Evolutionary conservation across 2,888 invertebrate genomes (phyloP).

Genomic region (Acanthoscelides obtectus): DNA sequence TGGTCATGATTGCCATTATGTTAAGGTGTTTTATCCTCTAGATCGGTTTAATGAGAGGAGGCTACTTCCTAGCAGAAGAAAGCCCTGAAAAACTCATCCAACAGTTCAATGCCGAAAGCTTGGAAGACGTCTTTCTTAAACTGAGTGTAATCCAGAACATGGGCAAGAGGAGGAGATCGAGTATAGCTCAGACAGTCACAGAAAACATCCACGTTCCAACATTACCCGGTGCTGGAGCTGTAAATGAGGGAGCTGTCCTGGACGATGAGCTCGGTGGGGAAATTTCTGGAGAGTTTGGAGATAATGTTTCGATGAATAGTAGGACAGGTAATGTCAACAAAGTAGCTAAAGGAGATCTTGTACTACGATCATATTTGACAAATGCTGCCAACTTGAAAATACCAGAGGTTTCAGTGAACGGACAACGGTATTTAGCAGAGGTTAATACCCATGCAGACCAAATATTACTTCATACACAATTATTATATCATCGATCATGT

Average conservation of each 20-base stretch:
- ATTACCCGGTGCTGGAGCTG: constrained; percentile 55
- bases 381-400: no score
- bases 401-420: no score
- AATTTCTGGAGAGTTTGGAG: constrained; percentile 84
- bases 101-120: constrained; percentile 66
- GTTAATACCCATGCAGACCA: no score
- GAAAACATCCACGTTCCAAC: constrained; percentile 60
- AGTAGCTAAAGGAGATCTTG: no score
- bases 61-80: constrained; percentile 79
- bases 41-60: constrained; percentile 82
- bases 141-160: constrained; percentile 75
- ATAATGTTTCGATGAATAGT: constrained; percentile 76
- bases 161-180: constrained; percentile 74
- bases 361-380: no score
- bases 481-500: no score
- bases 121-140: constrained; percentile 80
- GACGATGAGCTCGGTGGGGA: constrained; percentile 66
- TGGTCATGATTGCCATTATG: no score
- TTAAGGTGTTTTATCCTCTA: constrained; percentile 35
- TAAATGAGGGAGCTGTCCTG: constrained; percentile 53
- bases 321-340: constrained; percentile 48
- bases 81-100: constrained; percentile 67
- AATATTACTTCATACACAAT: no score
- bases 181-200: constrained; percentile 72
- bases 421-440: no score